phyloP scores from a whole-genome alignment of 2,113 vertebrate species.

The Crotalus viridis region DNA sequence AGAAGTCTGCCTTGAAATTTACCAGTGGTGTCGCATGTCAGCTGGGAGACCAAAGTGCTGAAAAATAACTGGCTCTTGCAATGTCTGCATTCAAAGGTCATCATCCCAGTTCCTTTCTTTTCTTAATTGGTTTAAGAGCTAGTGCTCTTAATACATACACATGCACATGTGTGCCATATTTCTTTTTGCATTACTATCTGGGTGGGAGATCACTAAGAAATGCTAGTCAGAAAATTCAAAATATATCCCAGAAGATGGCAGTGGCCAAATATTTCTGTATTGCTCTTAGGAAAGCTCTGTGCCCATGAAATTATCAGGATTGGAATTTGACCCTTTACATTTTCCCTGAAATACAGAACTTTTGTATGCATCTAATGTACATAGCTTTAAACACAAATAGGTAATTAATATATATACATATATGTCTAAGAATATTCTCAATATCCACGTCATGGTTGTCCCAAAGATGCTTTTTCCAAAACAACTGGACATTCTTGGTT shows the following conservation, averaged over 20 bases:
- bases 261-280: background rate
- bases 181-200: background rate
- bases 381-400: background rate
- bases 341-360: background rate
- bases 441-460: too few species aligned
- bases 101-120: background rate
- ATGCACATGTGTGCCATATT: background rate
- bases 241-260: background rate
- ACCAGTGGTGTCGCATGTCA: background rate
- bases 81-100: background rate
- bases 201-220: background rate
- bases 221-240: background rate
- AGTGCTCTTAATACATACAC: background rate
- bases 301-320: background rate
- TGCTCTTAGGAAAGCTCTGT: background rate
- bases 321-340: background rate
- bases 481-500: too few species aligned
- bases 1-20: background rate
- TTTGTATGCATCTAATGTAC: background rate
- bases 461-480: too few species aligned
- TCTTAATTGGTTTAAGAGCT: background rate
- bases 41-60: background rate
- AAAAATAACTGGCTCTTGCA: background rate
- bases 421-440: background rate
- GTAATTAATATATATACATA: background rate